Evolutionary conservation across 1,140 invertebrate genomes (phyloP), one percentile per base, ranked within the genome.

Genomic region (Lepeophtheirus salmonis): DNA sequence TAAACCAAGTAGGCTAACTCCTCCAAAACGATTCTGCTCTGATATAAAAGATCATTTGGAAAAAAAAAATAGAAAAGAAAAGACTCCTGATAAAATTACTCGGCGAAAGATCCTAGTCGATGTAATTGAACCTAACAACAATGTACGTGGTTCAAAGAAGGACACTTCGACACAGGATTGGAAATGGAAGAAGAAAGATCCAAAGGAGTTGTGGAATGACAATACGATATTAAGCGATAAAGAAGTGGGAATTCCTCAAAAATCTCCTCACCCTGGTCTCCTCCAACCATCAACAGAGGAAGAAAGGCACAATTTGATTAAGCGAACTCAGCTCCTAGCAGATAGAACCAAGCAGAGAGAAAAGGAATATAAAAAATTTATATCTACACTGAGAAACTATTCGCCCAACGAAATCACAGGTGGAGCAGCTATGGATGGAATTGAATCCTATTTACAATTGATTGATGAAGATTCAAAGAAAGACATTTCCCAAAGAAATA

Each of bases 181-280:
- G 50, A 52, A 52, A 21, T 52, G 20, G 14, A 52, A 52, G 16
- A n/a, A 52, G 50, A 52, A 52, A 21, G 16, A n/a, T 52, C 18
- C 18, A 14, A 16, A 52, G 20, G 50, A 52, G 18, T 16, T 52
- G 50, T 20, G 20, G 30, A 41, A 10, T 10, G 30, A 41, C 6
- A 41, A 41, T n/a, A 10, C 30, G 6, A n/a, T 10, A 41, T 10
- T 10, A 41, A 41, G 30, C 30, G 30, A 41, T 10, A n/a, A 41
- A 41, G 30, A 41, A 41, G n/a, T 10, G 6, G 30, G n/a, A 6
- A 10, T 41, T 6, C 6, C 6, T 41, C 30, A 41, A 41, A 41
- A n/a, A 41, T 6, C 30, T 41, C 30, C n/a, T 41, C 6, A 10
- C 30, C n/a, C n/a, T n/a, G n/a, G n/a, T n/a, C n/a, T n/a, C n/a